phyloP scores from a whole-genome alignment of 2,797 vertebrate species.

The Platyrinchus mystaceus region DNA sequence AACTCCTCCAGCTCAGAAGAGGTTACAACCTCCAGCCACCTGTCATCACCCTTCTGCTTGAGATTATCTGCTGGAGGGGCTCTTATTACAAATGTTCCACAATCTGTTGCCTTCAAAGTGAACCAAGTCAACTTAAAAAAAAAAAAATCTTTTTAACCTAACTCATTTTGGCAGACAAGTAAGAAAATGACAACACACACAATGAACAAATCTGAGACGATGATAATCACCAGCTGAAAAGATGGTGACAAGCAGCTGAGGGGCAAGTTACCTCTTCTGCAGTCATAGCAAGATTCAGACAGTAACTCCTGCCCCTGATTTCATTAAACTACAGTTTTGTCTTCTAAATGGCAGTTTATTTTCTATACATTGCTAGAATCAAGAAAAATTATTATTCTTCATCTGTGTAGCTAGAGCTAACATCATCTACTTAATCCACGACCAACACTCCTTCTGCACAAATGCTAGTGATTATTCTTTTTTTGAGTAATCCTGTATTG shows the following conservation, averaged over 20 bases:
- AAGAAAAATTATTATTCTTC: background rate
- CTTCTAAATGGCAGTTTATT: background rate
- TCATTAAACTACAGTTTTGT: background rate
- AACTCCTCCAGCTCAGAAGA: slow-evolving; percentile 1
- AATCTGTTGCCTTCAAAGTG: slow-evolving; percentile 35
- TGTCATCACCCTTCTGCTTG: slow-evolving; percentile 37
- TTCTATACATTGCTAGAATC: background rate
- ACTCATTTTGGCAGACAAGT: slow-evolving; percentile 27
- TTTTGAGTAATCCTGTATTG: background rate
- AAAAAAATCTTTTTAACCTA: background rate
- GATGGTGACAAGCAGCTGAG: slow-evolving; percentile 22
- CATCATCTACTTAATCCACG: background rate
- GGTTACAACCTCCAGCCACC: slow-evolving; percentile 43
- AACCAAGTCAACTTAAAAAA: background rate
- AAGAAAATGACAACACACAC: slow-evolving; percentile 2
- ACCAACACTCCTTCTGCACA: background rate
- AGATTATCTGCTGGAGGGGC: slow-evolving; percentile 40
- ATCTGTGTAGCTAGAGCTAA: background rate
- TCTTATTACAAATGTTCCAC: slow-evolving; percentile 40
- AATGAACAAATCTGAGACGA: background rate
- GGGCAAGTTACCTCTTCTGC: background rate
- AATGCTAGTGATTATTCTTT: background rate
- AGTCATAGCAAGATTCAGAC: background rate
- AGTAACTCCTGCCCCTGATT: background rate
- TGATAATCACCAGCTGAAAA: background rate